Evolutionary conservation across 2,888 invertebrate species (phyloP), one percentile per base, ranked within the genome.

Genomic region (Sclerodermus sp.): DNA sequence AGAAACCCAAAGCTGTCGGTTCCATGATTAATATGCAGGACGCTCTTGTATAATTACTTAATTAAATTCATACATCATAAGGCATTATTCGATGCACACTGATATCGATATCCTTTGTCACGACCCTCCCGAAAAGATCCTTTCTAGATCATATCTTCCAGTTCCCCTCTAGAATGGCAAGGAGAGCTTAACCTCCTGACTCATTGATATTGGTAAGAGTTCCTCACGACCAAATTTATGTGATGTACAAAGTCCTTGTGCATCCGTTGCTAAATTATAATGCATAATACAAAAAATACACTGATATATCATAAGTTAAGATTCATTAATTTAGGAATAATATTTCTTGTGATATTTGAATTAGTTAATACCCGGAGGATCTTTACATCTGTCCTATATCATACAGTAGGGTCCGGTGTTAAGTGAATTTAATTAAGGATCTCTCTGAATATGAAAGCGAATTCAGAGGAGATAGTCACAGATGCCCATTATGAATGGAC

Each of bases 361-460:
- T 74, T 71, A 72, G 73, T 74, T 73, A 71, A 59, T 51, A 58
- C 63, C 67, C 54, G 42, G 45, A 61, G 68, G 63, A 58, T 66
- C 66, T 70, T 60, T 67, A 60, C 58, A 62, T 61, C 50, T 57
- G 64, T 60, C 55, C 65, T 55, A 57, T 56, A 69, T 66, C 65
- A 66, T 66, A 63, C 62, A 58, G 62, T 62, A 58, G 61, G 50
- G 62, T 68, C 55, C 55, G 55, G 62, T 51, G 61, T 62, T 68
- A 72, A 72, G 66, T 70, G 69, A 73, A 73, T 74, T 72, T 73
- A 74, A 74, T 73, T 68, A 67, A 67, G 23, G 8, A n/a, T n/a
- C n/a, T 23, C 23, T 23, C 23, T 3, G 8, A 23, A 23, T 23
- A 23, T 23, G 23, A 23, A 23, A 23, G 23, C 8, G 23, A 23